A percentile compares a stretch with the other conserved stretches of the same genome.
These are phyloP conservation scores for Dynastes hyllus DNA, from an alignment of 2,888 invertebrate species.

Conservation along the genomic window DNA sequence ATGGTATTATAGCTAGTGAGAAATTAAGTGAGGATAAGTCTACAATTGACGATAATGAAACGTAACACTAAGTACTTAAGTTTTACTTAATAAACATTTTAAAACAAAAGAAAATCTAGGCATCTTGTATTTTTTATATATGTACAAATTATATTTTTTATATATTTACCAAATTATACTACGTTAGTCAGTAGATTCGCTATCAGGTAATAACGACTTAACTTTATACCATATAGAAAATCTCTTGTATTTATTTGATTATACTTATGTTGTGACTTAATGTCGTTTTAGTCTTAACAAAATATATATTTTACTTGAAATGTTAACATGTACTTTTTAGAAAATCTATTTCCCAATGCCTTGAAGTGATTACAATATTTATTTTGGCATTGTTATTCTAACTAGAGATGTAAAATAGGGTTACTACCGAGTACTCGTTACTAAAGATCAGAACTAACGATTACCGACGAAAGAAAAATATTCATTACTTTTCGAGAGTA, in stretches of 20 bases:
- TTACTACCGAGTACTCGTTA: too few relatives aligned
- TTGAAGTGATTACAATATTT: too few relatives aligned
- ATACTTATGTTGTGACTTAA: constrained; percentile 37
- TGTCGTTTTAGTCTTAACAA: constrained; percentile 20
- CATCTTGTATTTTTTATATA: constrained; percentile 21
- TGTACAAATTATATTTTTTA: constrained; percentile 19
- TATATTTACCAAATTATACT: constrained; percentile 15
- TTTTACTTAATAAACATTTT: neutral
- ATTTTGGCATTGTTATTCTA: too few relatives aligned
- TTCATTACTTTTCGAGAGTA: too few relatives aligned
- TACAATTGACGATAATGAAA: neutral
- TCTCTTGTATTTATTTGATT: constrained; percentile 31
- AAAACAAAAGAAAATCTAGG: neutral
- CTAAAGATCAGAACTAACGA: too few relatives aligned
- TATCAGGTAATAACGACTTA: constrained; percentile 20
- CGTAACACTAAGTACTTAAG: neutral
- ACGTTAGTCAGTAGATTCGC: neutral
- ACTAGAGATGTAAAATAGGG: too few relatives aligned
- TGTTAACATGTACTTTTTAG: constrained; percentile 8
- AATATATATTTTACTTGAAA: constrained; percentile 38
- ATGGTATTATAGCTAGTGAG: constrained; percentile 1
- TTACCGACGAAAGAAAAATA: too few relatives aligned
- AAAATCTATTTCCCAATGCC: neutral
- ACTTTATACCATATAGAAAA: neutral
- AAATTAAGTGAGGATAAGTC: neutral